Evolutionary conservation across 2,888 invertebrate genomes (phyloP).

Genomic region (Heliconius ethilla): DNA sequence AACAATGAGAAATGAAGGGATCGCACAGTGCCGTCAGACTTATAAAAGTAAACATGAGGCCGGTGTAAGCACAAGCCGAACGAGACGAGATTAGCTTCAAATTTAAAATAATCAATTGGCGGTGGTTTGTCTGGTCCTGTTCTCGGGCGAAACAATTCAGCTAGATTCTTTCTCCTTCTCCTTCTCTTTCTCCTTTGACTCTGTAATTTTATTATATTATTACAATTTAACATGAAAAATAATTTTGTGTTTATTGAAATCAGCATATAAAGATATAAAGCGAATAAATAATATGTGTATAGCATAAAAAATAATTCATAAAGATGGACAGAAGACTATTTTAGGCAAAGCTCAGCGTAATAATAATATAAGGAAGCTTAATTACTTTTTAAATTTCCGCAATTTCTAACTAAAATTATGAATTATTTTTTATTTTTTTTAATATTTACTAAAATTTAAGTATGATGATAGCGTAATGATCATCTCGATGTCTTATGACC

Average conservation of each 20-base stretch:
- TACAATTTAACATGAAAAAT: not conserved
- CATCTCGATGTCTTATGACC: constrained; percentile 70
- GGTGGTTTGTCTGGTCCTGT: constrained; percentile 80
- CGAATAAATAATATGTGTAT: not conserved
- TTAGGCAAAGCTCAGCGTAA: constrained; percentile 6
- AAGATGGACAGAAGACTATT: not conserved
- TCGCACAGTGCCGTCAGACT: constrained; percentile 69
- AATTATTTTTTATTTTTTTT: not conserved
- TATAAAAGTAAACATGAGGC: constrained; percentile 67
- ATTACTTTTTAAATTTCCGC: not conserved
- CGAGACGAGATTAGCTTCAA: constrained; percentile 57
- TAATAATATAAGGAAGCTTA: not conserved
- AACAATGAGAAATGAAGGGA: constrained; percentile 45
- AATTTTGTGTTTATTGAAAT: not conserved
- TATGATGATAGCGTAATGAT: not conserved
- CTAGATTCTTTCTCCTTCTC: constrained; percentile 86
- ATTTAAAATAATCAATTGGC: constrained; percentile 80
- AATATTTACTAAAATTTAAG: not conserved
- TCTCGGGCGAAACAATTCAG: constrained; percentile 80
- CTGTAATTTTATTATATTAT: constrained; percentile 67
- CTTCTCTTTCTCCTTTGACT: constrained; percentile 86
- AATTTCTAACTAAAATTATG: not conserved
- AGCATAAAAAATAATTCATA: constrained; percentile 14
- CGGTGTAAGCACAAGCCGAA: constrained; percentile 44
- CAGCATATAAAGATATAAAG: not conserved